Evolutionary conservation across 2,888 invertebrate species (phyloP).

Genomic region (Conistra vaccinii): DNA sequence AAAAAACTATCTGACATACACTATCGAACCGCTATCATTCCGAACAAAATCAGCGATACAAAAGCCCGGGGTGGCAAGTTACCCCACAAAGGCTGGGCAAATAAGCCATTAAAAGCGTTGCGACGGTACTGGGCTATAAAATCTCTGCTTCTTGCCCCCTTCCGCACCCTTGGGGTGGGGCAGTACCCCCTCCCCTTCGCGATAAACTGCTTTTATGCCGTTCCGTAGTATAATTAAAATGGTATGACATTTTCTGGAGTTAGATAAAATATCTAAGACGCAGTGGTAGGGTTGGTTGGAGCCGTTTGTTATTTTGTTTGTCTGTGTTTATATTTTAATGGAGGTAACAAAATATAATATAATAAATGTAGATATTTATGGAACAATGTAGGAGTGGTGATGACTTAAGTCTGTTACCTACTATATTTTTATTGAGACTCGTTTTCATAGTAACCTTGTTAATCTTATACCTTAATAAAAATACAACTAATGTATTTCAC

Average conservation of each 20-base stretch:
- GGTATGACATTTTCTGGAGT: constrained; percentile 84
- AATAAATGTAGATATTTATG: not conserved
- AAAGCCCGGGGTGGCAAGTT: constrained; percentile 77
- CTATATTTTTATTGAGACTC: too few relatives aligned
- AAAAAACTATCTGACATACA: constrained; percentile 64
- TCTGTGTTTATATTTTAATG: constrained; percentile 7
- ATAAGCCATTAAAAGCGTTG: constrained; percentile 90
- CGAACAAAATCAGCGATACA: constrained; percentile 87
- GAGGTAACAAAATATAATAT: not conserved
- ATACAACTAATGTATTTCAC: not conserved
- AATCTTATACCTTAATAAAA: not conserved
- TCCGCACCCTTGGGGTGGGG: constrained; percentile 69
- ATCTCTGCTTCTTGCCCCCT: constrained; percentile 90
- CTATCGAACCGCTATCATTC: constrained; percentile 80
- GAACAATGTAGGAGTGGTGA: not conserved
- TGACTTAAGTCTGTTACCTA: not conserved
- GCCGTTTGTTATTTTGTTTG: constrained; percentile 50
- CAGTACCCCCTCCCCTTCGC: constrained; percentile 70
- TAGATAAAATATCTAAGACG: constrained; percentile 80
- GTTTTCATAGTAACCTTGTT: not conserved
- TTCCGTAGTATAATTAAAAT: constrained; percentile 89
- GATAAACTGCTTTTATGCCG: constrained; percentile 90
- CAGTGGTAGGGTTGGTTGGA: constrained; percentile 56
- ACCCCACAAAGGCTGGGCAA: constrained; percentile 87
- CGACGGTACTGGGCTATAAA: constrained; percentile 89